Base-by-base conservation (phyloP, 2,888 invertebrate species). In the Pammene fasciana region DNA sequence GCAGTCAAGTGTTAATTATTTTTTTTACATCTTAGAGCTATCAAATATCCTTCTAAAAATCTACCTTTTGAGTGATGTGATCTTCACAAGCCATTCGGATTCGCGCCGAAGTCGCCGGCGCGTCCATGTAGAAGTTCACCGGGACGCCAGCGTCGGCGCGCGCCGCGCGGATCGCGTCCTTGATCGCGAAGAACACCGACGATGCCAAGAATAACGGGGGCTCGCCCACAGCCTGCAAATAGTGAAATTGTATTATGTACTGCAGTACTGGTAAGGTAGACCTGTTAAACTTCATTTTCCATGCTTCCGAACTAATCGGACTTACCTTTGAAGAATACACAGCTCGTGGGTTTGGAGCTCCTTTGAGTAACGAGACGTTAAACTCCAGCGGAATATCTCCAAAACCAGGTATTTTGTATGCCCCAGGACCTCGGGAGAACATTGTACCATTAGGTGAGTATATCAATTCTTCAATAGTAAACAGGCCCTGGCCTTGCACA, bases 251-350 rank as follows among this genome's bases (percentile, higher is more conserved):
- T n/a, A n/a, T n/a, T n/a, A n/a, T n/a, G n/a, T n/a, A n/a, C n/a
- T 54, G 13, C 13, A 16, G 18, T 46, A 0, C 36, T n/a, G 34
- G 16, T 48, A 48, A 14, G 14, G 2, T 38, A 11, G 11, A 13
- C 6, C 18, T 18, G 9, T 43, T 2, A 7, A 57, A 41, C n/a
- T 16, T 13, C 18, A 3, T 16, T 55, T 14, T 38, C 8, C 14
- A 38, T 38, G 14, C 9, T 34, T 1, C n/a, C 8, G 0, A 18
- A 4, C 41, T 41, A 1, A 43, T 26, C 11, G 36, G n/a, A 52
- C 68, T 81, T 85, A 97, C 98, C 95, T 99, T 99, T 1, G 99
- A 99, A 0, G 99, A 98, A 86, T 97, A 99, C 8, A 99, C 97
- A 18, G 98, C 99, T 79, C 96, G 94, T 0, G 96, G 96, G 91